Evolutionary conservation across 1,140 invertebrate genomes (phyloP).

Genomic region (Eurosta solidaginis): DNA sequence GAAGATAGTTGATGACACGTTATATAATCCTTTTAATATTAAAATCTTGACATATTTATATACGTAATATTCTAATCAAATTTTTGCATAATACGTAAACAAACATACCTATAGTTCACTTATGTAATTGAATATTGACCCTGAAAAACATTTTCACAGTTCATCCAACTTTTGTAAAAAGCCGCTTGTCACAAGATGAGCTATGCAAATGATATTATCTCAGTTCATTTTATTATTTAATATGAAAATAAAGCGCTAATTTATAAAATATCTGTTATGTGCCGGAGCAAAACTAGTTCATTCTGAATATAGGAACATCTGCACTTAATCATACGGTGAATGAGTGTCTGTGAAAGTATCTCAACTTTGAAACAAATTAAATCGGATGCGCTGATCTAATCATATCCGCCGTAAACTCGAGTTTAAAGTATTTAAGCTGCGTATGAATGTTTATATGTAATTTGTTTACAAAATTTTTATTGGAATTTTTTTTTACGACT

Average conservation of each 20-base stretch:
- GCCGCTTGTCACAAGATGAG: neutral
- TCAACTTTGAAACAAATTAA: neutral
- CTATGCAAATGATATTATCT: neutral
- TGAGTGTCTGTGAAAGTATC: neutral
- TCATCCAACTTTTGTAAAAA: neutral
- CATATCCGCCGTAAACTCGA: neutral
- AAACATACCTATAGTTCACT: neutral
- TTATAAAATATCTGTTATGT: neutral
- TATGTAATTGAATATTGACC: constrained; percentile 12
- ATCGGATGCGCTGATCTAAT: constrained; percentile 12
- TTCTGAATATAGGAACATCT: neutral
- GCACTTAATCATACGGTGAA: neutral
- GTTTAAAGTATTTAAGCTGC: neutral
- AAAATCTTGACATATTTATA: too few relatives aligned
- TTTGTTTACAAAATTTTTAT: neutral
- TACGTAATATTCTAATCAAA: neutral
- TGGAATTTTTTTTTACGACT: neutral
- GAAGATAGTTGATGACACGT: too few relatives aligned
- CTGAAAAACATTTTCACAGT: constrained; percentile 10
- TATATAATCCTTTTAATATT: too few relatives aligned
- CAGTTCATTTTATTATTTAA: neutral
- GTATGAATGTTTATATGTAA: neutral
- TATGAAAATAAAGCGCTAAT: neutral
- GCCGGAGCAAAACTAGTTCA: neutral
- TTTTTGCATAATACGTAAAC: neutral